These are phyloP conservation scores for Phaethon lepturus DNA, from an alignment of 2,113 vertebrate species.

Conservation along the genomic window DNA sequence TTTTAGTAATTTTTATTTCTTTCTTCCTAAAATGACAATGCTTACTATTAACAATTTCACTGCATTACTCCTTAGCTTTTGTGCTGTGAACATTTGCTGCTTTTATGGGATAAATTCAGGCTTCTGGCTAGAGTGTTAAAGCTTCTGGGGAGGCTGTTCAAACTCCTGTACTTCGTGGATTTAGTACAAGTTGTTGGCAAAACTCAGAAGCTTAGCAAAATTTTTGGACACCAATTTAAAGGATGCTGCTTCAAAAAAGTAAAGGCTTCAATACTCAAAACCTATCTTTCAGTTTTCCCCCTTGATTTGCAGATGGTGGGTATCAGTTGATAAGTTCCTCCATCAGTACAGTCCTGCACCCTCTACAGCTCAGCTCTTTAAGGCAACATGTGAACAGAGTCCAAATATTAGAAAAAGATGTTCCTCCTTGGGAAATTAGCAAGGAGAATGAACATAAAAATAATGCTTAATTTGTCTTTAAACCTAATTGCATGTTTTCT, in stretches of 20 bases:
- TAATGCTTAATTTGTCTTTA: slow-evolving; percentile 60
- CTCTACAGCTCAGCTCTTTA: background rate
- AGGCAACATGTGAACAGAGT: background rate
- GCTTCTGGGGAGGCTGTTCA: background rate
- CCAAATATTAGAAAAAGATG: background rate
- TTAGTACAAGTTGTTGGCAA: background rate
- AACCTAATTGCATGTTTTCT: slow-evolving; percentile 41
- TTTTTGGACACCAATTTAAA: background rate
- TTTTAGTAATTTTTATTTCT: slow-evolving; percentile 29
- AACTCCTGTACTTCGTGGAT: background rate
- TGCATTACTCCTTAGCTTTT: background rate
- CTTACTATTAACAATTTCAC: background rate
- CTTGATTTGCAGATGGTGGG: background rate
- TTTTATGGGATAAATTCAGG: slow-evolving; percentile 14
- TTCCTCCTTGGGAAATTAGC: slow-evolving; percentile 32
- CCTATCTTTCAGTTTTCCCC: background rate
- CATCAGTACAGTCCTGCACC: background rate
- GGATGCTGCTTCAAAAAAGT: background rate
- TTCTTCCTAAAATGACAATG: background rate
- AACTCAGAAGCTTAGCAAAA: background rate
- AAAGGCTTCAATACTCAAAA: background rate
- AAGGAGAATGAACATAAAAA: slow-evolving; percentile 35
- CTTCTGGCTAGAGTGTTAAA: background rate
- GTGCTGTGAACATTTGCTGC: background rate
- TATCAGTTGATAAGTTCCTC: background rate